These are phyloP conservation scores for Desmophyllum pertusum DNA, from an alignment of 92 coral and sea anemone genomes.

Conservation along the genomic window DNA sequence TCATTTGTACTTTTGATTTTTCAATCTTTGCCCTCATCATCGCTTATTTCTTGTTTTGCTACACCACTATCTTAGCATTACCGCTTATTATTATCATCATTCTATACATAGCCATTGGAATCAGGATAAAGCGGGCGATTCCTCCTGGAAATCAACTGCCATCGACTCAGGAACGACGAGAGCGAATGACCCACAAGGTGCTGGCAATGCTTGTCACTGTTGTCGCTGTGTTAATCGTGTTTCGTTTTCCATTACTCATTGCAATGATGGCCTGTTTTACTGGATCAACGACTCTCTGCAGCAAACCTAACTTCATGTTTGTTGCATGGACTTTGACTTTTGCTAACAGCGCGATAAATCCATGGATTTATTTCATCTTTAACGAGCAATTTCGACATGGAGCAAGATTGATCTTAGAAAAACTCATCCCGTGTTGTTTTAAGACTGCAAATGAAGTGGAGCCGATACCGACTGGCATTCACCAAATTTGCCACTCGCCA, in stretches of 20 bases:
- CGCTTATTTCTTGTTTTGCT: slow-evolving; percentile 36
- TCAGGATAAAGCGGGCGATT: slow-evolving; percentile 58
- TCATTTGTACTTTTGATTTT: slow-evolving; percentile 35
- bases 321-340: slow-evolving; percentile 35
- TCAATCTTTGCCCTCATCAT: neutral
- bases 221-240: slow-evolving; percentile 53
- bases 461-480: neutral
- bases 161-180: slow-evolving; percentile 52
- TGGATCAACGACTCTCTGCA: neutral
- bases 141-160: slow-evolving; percentile 68
- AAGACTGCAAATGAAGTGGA: slow-evolving; percentile 16
- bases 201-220: slow-evolving; percentile 59
- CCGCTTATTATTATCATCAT: slow-evolving; percentile 53
- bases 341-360: slow-evolving; percentile 55
- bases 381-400: slow-evolving; percentile 56
- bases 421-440: slow-evolving; percentile 21
- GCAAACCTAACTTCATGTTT: neutral
- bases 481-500: neutral
- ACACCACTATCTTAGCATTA: slow-evolving; percentile 39
- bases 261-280: slow-evolving; percentile 9
- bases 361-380: slow-evolving; percentile 60
- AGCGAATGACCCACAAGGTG: slow-evolving; percentile 62
- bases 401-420: slow-evolving; percentile 32
- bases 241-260: slow-evolving; percentile 70
- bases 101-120: slow-evolving; percentile 66